Conservation (phyloP, 2,113 vertebrate genomes). For the Eira barbara region DNA sequence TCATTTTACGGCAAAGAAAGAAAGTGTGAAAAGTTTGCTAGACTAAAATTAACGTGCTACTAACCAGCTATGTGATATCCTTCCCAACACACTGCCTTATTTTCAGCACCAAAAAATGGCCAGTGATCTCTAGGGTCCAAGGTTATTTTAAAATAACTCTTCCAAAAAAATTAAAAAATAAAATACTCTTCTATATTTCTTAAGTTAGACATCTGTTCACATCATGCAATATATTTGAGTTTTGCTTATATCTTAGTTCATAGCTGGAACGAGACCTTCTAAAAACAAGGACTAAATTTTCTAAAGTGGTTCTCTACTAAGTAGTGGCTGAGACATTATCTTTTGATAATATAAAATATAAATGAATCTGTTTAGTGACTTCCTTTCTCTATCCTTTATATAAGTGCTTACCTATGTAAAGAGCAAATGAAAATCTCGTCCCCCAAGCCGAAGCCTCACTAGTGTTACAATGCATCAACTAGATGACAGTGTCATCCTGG, state of each 20-base stretch:
- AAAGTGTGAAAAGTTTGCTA: background rate
- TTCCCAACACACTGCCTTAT: background rate
- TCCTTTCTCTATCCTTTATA: background rate
- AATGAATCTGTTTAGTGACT: slow-evolving; percentile 21
- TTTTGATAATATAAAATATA: slow-evolving; percentile 38
- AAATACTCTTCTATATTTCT: slow-evolving; percentile 13
- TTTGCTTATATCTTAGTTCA: slow-evolving; percentile 27
- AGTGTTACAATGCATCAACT: background rate
- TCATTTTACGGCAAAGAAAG: background rate
- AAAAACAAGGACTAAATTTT: slow-evolving; percentile 25
- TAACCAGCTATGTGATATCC: background rate
- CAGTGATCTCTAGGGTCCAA: background rate
- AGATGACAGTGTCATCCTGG: background rate
- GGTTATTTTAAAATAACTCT: slow-evolving; percentile 2
- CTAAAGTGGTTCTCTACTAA: slow-evolving; percentile 8
- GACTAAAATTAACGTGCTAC: background rate
- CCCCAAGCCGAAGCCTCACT: background rate
- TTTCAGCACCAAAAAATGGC: background rate
- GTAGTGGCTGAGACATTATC: background rate
- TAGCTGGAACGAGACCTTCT: background rate
- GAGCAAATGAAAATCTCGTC: background rate
- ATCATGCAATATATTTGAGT: background rate
- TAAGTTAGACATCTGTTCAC: background rate
- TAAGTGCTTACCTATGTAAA: background rate
- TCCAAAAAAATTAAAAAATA: background rate